These are phyloP conservation scores for Plebejus anna DNA, from an alignment of 2,888 invertebrate genomes.

Conservation along the genomic window DNA sequence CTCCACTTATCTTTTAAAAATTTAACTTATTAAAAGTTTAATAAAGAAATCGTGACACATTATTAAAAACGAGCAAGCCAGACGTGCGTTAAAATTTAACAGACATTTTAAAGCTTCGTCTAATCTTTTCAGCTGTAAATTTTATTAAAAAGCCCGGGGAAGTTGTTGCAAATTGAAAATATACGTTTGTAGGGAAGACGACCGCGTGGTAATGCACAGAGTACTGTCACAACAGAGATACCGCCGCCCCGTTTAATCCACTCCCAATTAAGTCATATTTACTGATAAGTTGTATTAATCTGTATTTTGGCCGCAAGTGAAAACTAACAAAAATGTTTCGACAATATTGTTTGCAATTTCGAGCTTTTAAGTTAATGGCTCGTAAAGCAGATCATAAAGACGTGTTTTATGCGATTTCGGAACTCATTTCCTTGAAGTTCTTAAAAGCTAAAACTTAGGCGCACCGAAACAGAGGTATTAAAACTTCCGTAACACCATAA, in stretches of 20 bases:
- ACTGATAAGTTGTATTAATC: slow-evolving; percentile 3
- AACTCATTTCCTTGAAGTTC: slow-evolving; percentile 19
- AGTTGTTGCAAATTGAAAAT: slow-evolving; percentile 72
- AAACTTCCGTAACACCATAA: slow-evolving; percentile 7
- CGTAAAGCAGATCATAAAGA: slow-evolving; percentile 17
- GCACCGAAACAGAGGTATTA: not conserved
- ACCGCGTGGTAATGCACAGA: slow-evolving; percentile 56
- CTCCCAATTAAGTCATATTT: slow-evolving; percentile 15
- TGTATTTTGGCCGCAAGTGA: not conserved
- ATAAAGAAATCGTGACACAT: not conserved
- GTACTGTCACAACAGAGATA: slow-evolving; percentile 70
- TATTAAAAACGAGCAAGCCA: not conserved
- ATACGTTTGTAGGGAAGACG: slow-evolving; percentile 62
- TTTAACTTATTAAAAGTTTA: not conserved
- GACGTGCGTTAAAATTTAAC: slow-evolving; percentile 11
- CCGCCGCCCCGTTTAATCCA: slow-evolving; percentile 33
- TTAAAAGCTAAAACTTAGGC: not conserved
- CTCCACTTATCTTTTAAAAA: not conserved
- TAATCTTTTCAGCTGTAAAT: slow-evolving; percentile 51
- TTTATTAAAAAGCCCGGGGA: slow-evolving; percentile 57
- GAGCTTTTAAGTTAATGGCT: slow-evolving; percentile 7
- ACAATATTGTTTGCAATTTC: not conserved
- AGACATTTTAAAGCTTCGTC: slow-evolving; percentile 30
- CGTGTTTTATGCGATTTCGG: slow-evolving; percentile 10
- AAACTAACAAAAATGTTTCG: slow-evolving; percentile 5